These are phyloP conservation scores for Bombus picipes DNA, from an alignment of 1,140 invertebrate species.

Conservation along the genomic window DNA sequence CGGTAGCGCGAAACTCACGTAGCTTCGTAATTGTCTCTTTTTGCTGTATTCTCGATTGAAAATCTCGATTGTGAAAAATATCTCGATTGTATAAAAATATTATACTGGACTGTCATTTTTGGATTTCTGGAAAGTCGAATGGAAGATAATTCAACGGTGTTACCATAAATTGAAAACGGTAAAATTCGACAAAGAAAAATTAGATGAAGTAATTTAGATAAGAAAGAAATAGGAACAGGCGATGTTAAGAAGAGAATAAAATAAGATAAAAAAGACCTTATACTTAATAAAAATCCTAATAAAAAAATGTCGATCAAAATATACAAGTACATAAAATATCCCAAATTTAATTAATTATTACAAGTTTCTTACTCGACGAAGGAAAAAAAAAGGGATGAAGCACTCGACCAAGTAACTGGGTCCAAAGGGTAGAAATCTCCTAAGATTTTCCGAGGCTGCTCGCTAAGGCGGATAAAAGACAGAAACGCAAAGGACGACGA, in stretches of 20 bases:
- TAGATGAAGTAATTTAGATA: no score
- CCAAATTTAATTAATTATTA: neutral
- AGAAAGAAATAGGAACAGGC: no score
- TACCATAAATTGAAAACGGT: no score
- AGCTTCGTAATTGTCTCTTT: neutral
- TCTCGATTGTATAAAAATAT: no score
- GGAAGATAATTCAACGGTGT: no score
- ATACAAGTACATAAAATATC: neutral
- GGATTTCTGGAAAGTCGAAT: no score
- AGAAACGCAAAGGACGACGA: conserved; percentile 9
- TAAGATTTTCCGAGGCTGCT: conserved; percentile 13
- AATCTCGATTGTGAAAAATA: neutral
- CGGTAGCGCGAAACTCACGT: no score
- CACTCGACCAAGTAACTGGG: neutral
- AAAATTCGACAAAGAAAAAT: no score
- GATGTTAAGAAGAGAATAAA: no score
- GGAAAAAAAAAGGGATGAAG: neutral
- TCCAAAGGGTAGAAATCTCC: neutral
- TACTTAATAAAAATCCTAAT: neutral
- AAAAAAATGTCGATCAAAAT: neutral
- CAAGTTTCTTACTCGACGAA: neutral
- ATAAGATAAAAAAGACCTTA: neutral
- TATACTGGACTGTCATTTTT: neutral
- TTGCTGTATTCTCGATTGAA: neutral
- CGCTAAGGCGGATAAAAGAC: conserved; percentile 36